Evolutionary conservation across 2,797 vertebrate species (phyloP), one percentile per base, ranked within the genome.

Genomic region (Otolemur crassicaudatus): DNA sequence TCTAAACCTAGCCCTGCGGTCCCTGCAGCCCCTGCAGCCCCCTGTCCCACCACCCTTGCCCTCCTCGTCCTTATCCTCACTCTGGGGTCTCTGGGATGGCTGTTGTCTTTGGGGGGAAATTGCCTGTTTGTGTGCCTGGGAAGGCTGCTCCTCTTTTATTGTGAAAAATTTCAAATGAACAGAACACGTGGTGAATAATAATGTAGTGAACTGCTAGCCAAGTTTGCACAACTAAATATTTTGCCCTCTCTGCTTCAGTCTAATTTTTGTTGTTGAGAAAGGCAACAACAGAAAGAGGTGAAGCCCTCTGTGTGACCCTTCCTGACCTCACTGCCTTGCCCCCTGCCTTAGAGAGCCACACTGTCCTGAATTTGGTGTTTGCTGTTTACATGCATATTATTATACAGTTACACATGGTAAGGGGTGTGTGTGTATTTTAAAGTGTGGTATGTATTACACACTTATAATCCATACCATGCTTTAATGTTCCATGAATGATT

Each of bases 131-230:
- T 89, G 9, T 76, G 72, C 61, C 17, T 76, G 43, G 27, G 20
- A 75, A 93, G 79, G 5, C 34, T 82, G 16, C 16, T 88, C 29
- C n/a, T 91, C 40, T 94, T 96, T 82, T 61, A 76, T 95, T 94
- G 9, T 87, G 76, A 91, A 82, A 17, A 91, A 89, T 65, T 95
- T 90, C n/a, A 73, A 79, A 95, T 77, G 77, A 82, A 73, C 40
- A 53, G 34, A 84, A 95, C 87, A 86, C 77, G 5, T 87, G 37
- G 16, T 53, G 60, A 76, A 60, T 76, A 87, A 69, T 60, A n/a
- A 69, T 60, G 29, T 27, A 75, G 17, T 82, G 77, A 82, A 79
- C 10, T 60, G 46, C 9, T 65, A 80, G 60, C 34, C 7, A 93
- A 31, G 25, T 82, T 20, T 84, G 9, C 61, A 84, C 73, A 79